These are phyloP conservation scores for Eupeodes luniger DNA, from an alignment of 2,888 invertebrate genomes.

Conservation along the genomic window DNA sequence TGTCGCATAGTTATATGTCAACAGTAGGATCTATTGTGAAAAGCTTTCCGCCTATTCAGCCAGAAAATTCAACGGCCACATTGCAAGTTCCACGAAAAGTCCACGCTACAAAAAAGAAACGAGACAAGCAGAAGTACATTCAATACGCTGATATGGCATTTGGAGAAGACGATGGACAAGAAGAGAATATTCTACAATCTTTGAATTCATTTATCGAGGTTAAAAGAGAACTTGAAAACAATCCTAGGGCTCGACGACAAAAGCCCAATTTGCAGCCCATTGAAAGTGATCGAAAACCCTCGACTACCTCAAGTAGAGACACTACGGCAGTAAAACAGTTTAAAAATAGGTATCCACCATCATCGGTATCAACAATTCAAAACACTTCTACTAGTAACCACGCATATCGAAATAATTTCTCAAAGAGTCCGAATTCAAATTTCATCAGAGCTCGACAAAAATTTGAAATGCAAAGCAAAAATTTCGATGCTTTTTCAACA, in stretches of 20 bases:
- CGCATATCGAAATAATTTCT: slow-evolving; percentile 11
- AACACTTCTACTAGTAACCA: slow-evolving; percentile 32
- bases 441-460: slow-evolving; percentile 55
- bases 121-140: slow-evolving; percentile 79
- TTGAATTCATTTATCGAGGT: slow-evolving; percentile 82
- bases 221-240: slow-evolving; percentile 81
- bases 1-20: slow-evolving; percentile 81
- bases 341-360: slow-evolving; percentile 47
- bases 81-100: slow-evolving; percentile 41
- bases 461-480: slow-evolving; percentile 59
- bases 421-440: slow-evolving; percentile 50
- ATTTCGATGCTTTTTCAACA: slow-evolving; percentile 45
- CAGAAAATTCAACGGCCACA: slow-evolving; percentile 48
- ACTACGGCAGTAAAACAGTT: slow-evolving; percentile 20
- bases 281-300: slow-evolving; percentile 16
- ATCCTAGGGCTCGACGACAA: slow-evolving; percentile 33
- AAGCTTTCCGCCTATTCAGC: slow-evolving; percentile 81
- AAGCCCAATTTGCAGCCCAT: slow-evolving; percentile 12
- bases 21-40: slow-evolving; percentile 82
- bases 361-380: slow-evolving; percentile 65
- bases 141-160: slow-evolving; percentile 82
- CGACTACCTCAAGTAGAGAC: neutral
- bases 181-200: slow-evolving; percentile 82
- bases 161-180: slow-evolving; percentile 80
- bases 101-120: slow-evolving; percentile 69